These are phyloP conservation scores for Megaleporinus macrocephalus DNA, from an alignment of 2,113 vertebrate species.

Conservation along the genomic window DNA sequence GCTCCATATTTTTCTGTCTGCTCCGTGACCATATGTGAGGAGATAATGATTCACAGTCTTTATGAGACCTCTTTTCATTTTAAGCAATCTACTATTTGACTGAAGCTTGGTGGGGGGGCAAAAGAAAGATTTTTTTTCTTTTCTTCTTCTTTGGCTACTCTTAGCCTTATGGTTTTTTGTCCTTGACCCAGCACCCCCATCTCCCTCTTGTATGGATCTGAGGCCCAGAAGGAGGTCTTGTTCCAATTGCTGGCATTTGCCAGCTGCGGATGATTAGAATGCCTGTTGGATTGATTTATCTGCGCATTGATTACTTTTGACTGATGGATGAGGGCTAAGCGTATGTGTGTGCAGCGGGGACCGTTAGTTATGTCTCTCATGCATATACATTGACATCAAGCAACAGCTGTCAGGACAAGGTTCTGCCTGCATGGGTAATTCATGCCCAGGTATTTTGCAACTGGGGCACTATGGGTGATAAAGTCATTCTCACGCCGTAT, in stretches of 20 bases:
- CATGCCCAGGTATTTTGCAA: constrained; percentile 4
- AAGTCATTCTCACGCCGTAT: neutral
- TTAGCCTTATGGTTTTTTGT: neutral
- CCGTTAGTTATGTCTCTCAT: constrained; percentile 28
- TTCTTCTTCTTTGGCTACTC: neutral
- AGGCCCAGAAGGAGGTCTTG: neutral
- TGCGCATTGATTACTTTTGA: constrained; percentile 59
- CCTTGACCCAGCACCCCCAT: constrained; percentile 26
- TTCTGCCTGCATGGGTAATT: constrained; percentile 7
- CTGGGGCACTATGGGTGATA: neutral
- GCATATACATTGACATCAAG: constrained; percentile 25
- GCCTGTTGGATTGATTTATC: constrained; percentile 67
- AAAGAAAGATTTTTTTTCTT: neutral
- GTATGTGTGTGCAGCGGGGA: constrained; percentile 2
- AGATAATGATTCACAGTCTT: neutral
- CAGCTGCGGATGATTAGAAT: constrained; percentile 64
- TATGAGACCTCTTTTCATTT: neutral
- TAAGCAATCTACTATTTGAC: neutral
- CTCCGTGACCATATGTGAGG: neutral
- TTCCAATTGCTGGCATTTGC: constrained; percentile 52
- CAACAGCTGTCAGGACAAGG: constrained; percentile 31
- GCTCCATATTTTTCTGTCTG: neutral
- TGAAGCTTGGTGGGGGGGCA: neutral
- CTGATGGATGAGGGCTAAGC: constrained; percentile 35
- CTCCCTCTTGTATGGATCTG: constrained; percentile 52